phyloP scores from a whole-genome alignment of 2,113 vertebrate genomes.

The Podiceps cristatus region DNA sequence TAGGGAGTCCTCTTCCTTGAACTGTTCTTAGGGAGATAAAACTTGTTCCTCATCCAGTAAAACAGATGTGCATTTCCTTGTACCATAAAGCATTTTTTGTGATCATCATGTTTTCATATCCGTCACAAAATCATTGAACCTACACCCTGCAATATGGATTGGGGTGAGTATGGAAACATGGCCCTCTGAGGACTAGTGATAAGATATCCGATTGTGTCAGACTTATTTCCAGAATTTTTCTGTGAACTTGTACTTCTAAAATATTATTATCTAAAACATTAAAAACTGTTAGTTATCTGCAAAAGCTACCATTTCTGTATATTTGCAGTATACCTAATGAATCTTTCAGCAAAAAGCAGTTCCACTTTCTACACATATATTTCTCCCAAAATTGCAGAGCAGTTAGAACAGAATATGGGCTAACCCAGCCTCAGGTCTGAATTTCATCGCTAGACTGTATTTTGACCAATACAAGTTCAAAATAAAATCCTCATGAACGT shows the following conservation, averaged over 20 bases:
- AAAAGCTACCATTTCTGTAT: neutral
- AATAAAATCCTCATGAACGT: neutral
- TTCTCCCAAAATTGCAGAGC: rapidly evolving
- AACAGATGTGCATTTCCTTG: conserved; percentile 1
- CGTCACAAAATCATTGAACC: neutral
- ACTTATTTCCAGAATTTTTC: neutral
- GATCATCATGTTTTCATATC: neutral
- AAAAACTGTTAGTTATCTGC: neutral
- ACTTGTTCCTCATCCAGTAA: neutral
- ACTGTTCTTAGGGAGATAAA: neutral
- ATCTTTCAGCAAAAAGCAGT: neutral
- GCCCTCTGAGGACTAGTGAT: neutral
- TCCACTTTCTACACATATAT: neutral
- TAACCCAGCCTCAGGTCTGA: neutral
- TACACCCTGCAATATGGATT: neutral
- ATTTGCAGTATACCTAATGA: neutral
- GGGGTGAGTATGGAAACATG: neutral
- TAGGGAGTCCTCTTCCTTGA: neutral
- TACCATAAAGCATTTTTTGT: neutral
- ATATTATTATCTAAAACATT: neutral
- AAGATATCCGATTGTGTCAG: neutral
- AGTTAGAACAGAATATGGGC: neutral
- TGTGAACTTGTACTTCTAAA: neutral
- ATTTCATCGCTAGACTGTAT: neutral
- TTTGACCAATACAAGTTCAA: neutral